A percentile compares a stretch with the other conserved stretches of the same genome.
Conservation (phyloP, 1,140 invertebrate genomes). For the Achroia grisella region DNA sequence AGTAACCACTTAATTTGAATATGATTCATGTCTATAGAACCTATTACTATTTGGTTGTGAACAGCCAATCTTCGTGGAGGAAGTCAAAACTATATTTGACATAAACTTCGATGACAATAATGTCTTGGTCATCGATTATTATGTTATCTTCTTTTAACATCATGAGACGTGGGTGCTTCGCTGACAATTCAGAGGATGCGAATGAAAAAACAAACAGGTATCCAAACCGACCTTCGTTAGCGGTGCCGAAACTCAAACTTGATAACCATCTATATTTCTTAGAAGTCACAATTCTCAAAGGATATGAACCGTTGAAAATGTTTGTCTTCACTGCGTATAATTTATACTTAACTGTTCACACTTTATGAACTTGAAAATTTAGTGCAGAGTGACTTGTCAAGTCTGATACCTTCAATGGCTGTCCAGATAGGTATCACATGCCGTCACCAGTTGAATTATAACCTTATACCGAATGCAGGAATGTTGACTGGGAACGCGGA, state of each 20-base stretch:
- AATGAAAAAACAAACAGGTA: conserved; percentile 48
- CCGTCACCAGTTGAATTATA: conserved; percentile 35
- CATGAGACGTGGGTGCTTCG: conserved; percentile 37
- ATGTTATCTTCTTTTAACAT: conserved; percentile 44
- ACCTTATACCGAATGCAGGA: conserved; percentile 46
- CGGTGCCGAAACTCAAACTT: conserved; percentile 41
- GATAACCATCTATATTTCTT: conserved; percentile 62
- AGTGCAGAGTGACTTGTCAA: conserved; percentile 50
- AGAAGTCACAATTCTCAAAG: conserved; percentile 40
- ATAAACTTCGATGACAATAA: conserved; percentile 32
- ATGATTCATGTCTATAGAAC: too few species aligned
- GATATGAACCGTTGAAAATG: conserved; percentile 28
- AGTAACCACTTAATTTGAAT: too few species aligned
- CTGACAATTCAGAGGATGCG: conserved; percentile 27
- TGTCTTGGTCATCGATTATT: conserved; percentile 55
- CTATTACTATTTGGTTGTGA: too few species aligned
- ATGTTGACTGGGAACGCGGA: conserved; percentile 32
- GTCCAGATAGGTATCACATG: conserved; percentile 35
- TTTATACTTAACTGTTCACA: conserved; percentile 63
- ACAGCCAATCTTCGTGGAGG: background rate
- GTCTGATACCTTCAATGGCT: conserved; percentile 23
- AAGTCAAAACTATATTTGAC: background rate
- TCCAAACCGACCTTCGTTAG: conserved; percentile 49
- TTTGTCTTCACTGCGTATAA: conserved; percentile 37
- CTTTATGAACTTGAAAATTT: conserved; percentile 33